Percentiles rank a stretch among this genome's conserved stretches.
Conservation (phyloP, 1,140 invertebrate genomes). For the Telenomus remus region DNA sequence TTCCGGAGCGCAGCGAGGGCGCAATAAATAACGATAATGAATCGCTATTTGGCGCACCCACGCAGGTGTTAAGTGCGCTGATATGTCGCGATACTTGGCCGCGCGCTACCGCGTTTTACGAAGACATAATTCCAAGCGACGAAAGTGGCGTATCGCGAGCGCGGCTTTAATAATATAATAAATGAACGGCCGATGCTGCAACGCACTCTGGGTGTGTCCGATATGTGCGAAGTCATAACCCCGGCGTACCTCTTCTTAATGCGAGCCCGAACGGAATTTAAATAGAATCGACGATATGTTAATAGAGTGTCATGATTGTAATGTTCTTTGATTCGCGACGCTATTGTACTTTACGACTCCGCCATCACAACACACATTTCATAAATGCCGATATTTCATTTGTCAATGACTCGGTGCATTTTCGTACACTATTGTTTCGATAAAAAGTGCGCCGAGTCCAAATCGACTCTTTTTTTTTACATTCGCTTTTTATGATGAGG, state of each 20-base stretch:
- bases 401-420: conserved; percentile 38
- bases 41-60: conserved; percentile 58
- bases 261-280: conserved; percentile 46
- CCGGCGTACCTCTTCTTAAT: conserved; percentile 48
- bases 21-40: conserved; percentile 60
- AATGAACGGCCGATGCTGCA: conserved; percentile 52
- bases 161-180: conserved; percentile 10
- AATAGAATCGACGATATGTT: conserved; percentile 52
- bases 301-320: conserved; percentile 38
- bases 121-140: conserved; percentile 54
- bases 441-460: conserved; percentile 18
- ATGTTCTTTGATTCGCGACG: conserved; percentile 38
- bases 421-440: conserved; percentile 14
- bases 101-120: conserved; percentile 54
- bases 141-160: conserved; percentile 48
- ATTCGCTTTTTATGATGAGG: not conserved
- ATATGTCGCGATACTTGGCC: conserved; percentile 38
- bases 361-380: conserved; percentile 37
- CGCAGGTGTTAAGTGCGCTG: conserved; percentile 54
- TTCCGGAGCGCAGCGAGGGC: conserved; percentile 27
- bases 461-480: not conserved
- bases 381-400: conserved; percentile 50
- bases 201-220: conserved; percentile 48
- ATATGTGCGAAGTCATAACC: conserved; percentile 53
- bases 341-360: conserved; percentile 35